phyloP scores from a whole-genome alignment of 2,113 vertebrate species.

The Apodemus sylvaticus region DNA sequence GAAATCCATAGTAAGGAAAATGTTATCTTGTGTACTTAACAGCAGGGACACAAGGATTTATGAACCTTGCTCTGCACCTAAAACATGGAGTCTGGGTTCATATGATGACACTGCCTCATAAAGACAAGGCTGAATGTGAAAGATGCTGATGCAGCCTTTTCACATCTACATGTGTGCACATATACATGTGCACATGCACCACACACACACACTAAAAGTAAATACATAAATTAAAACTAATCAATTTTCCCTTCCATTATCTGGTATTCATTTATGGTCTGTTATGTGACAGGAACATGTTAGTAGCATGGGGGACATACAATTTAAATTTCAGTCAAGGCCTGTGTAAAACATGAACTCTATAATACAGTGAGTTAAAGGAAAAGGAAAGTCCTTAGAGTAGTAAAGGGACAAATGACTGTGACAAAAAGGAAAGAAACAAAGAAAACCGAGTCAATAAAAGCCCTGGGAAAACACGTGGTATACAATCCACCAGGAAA shows the following conservation, averaged over 20 bases:
- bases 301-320: not conserved
- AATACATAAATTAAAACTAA: not conserved
- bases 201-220: not conserved
- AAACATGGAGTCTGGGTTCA: not conserved
- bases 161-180: not conserved
- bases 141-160: not conserved
- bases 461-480: not conserved
- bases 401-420: not conserved
- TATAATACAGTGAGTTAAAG: not conserved
- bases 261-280: not conserved
- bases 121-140: not conserved
- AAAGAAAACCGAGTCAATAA: not conserved
- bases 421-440: not conserved
- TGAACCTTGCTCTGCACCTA: not conserved
- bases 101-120: not conserved
- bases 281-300: not conserved
- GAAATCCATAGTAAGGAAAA: conserved; percentile 43
- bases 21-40: too few species aligned
- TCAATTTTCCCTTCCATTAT: not conserved
- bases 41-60: not conserved
- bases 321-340: conserved; percentile 7
- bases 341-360: not conserved
- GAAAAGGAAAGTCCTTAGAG: not conserved
- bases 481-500: not conserved
- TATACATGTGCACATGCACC: not conserved